Percentiles rank a stretch among this genome's conserved stretches.
phyloP scores from a whole-genome alignment of 2,888 invertebrate species.

The Perizoma flavofasciatum region DNA sequence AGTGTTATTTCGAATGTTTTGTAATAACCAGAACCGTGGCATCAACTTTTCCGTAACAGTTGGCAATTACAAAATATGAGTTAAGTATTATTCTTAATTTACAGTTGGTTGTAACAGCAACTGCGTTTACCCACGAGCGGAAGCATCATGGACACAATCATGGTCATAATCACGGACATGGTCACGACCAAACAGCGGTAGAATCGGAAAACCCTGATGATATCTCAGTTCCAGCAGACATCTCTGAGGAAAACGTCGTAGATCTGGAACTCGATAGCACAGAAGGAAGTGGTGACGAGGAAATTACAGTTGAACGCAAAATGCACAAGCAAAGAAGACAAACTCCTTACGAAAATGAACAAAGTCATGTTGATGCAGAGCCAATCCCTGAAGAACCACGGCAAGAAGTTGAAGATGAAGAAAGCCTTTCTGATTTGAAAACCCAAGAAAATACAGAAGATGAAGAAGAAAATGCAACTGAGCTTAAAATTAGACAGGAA shows the following conservation, averaged over 20 bases:
- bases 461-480: background rate
- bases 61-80: too few relatives aligned
- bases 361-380: background rate
- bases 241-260: background rate
- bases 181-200: background rate
- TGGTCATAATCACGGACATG: slow-evolving; percentile 19
- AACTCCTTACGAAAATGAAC: background rate
- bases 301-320: background rate
- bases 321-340: slow-evolving; percentile 4
- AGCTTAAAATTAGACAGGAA: background rate
- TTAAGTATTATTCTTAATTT: background rate
- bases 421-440: background rate
- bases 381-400: background rate
- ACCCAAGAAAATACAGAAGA: slow-evolving; percentile 6
- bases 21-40: too few relatives aligned
- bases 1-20: background rate
- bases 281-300: background rate
- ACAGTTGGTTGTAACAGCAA: slow-evolving; percentile 10
- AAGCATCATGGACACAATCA: background rate
- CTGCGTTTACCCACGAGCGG: background rate
- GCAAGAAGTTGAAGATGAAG: slow-evolving; percentile 19
- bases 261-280: background rate
- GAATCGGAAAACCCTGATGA: slow-evolving; percentile 1
- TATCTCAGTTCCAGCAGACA: background rate
- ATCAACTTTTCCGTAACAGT: too few relatives aligned